Base-by-base conservation (phyloP, 2,888 invertebrate genomes). In the Phlogophora meticulosa region DNA sequence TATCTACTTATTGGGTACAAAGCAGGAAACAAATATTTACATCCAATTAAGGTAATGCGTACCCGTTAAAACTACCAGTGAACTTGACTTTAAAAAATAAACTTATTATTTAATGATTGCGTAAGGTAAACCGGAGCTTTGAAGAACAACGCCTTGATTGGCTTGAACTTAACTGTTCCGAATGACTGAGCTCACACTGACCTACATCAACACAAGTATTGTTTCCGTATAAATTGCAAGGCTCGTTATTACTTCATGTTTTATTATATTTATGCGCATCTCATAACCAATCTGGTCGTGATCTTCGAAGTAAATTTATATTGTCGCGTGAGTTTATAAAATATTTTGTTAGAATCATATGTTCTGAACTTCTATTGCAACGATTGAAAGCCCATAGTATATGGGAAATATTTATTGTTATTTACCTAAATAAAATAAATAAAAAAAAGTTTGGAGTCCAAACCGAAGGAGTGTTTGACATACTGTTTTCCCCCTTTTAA, bases 21-120 rank as follows among this genome's bases (percentile, higher is more conserved):
- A 64, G n/a, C n/a, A 1, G 11, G 34, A 40, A 46, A 24, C 51
- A 36, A 36, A n/a, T 42, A 34, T 34, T 36, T 57, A 22, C 9
- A n/a, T n/a, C 10, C 13, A 52, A 38, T 15, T 38, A 0, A 52
- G 57, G 10, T n/a, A n/a, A 24, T 34, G 34, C 7, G 10, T 43
- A 15, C 38, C 43, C 40, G 56, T 59, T 38, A 45, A 42, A 10
- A 34, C n/a, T 40, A 17, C 22, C 36, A 24, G n/a, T 58, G 65
- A 77, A 73, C 76, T 77, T 77, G 67, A 77, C 65, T 77, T 65
- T 73, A 32, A 63, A 48, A 64, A 68, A 46, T 17, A 28, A 28
- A 49, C 9, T 52, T 28, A 51, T 58, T 46, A 49, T 59, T 62
- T 40, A 49, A 49, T 43, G 36, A 59, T 42, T 11, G 20, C 24